These are phyloP conservation scores for Pachyramphus minor DNA, from an alignment of 2,113 vertebrate genomes.

Conservation along the genomic window DNA sequence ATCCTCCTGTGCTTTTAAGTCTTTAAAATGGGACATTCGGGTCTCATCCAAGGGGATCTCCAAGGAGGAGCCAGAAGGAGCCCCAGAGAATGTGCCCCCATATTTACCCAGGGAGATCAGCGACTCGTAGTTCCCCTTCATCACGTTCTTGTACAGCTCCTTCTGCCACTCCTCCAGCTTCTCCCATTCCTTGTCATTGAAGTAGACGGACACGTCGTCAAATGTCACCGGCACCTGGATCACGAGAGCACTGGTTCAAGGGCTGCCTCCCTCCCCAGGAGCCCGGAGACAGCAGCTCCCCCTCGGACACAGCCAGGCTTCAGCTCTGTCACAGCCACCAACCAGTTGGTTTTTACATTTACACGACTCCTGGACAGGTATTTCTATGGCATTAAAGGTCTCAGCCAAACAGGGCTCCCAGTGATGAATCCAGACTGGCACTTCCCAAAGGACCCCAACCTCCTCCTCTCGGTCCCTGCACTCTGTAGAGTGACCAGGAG, in stretches of 20 bases:
- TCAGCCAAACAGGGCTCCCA: fast-evolving
- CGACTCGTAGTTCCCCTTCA: slow-evolving; percentile 79
- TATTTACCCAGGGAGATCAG: slow-evolving; percentile 77
- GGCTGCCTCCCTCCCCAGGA: background rate
- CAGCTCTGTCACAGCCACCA: background rate
- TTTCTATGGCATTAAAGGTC: background rate
- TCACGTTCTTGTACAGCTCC: slow-evolving; percentile 80
- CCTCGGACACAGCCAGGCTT: background rate
- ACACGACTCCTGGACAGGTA: fast-evolving
- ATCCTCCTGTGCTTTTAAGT: background rate
- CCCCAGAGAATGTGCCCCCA: background rate
- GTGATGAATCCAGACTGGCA: background rate
- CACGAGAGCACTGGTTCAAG: background rate
- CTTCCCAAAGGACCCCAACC: fast-evolving
- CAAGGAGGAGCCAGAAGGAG: background rate
- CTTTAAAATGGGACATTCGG: background rate
- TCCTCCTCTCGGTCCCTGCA: background rate
- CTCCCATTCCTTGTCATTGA: slow-evolving; percentile 80
- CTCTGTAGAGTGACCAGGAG: background rate
- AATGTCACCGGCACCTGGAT: slow-evolving; percentile 77
- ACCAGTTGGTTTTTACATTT: fast-evolving
- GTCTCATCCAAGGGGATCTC: background rate
- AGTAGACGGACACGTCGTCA: slow-evolving; percentile 76
- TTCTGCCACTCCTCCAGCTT: slow-evolving; percentile 82
- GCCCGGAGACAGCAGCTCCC: background rate